Evolutionary conservation across 2,888 invertebrate genomes (phyloP).

Genomic region (Drosophila borborema): DNA sequence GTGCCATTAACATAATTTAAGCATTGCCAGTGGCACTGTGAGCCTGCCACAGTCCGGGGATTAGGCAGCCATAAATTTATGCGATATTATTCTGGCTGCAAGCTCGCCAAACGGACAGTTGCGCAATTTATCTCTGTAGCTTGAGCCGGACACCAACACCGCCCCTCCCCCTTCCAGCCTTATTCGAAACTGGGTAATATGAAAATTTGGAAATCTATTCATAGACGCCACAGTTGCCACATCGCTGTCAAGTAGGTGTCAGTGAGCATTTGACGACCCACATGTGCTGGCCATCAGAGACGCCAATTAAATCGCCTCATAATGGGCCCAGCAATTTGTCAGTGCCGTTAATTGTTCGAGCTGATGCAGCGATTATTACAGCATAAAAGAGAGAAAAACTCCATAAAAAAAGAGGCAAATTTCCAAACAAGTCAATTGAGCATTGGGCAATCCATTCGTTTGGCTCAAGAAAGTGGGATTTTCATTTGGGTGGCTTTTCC

Average conservation of each 20-base stretch:
- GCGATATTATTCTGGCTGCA: conserved; percentile 12
- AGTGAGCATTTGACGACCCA: conserved; percentile 39
- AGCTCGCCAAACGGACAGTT: not conserved
- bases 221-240: conserved; percentile 21
- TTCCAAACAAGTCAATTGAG: conserved; percentile 68
- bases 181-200: conserved; percentile 1
- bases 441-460: conserved; percentile 52
- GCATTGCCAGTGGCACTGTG: conserved; percentile 49
- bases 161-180: too few relatives aligned
- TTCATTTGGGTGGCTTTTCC: conserved; percentile 1
- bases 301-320: conserved; percentile 46
- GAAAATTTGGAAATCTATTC: conserved; percentile 27
- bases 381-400: conserved; percentile 16
- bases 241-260: conserved; percentile 48
- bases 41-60: conserved; percentile 22
- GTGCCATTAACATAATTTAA: conserved; percentile 58
- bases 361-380: conserved; percentile 28
- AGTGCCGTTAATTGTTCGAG: conserved; percentile 51
- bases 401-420: conserved; percentile 22
- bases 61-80: conserved; percentile 45
- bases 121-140: conserved; percentile 28
- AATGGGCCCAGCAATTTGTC: conserved; percentile 68
- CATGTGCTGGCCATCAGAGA: conserved; percentile 38
- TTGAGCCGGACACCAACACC: not conserved
- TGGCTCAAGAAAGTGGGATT: not conserved